These are phyloP conservation scores for Coleophora deauratella DNA, from an alignment of 2,888 invertebrate species.

Conservation along the genomic window DNA sequence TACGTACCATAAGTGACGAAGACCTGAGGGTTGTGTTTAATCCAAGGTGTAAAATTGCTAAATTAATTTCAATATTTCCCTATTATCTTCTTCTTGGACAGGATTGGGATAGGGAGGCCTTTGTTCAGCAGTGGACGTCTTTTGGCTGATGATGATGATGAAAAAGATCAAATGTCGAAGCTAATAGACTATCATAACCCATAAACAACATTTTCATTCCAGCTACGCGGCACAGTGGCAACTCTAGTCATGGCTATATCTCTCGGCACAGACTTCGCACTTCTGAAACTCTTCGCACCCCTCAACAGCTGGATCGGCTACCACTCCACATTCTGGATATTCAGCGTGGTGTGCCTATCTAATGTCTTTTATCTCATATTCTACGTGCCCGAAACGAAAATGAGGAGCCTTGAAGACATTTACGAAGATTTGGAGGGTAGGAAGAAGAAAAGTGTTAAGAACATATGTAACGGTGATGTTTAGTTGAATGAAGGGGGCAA, in stretches of 20 bases:
- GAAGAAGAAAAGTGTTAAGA: constrained; percentile 34
- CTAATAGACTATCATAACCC: no score
- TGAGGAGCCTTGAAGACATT: constrained; percentile 91
- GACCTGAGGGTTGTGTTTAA: no score
- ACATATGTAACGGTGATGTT: constrained; percentile 13
- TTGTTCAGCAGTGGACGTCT: no score
- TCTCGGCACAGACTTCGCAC: constrained; percentile 87
- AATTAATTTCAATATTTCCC: no score
- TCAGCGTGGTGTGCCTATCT: constrained; percentile 80
- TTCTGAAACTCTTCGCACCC: constrained; percentile 87
- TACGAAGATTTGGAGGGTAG: constrained; percentile 83
- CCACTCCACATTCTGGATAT: constrained; percentile 87
- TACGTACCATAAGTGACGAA: no score
- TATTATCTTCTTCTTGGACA: no score
- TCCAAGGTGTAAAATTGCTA: no score
- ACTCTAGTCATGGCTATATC: constrained; percentile 73
- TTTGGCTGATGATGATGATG: no score
- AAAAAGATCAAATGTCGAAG: no score
- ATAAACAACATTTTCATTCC: constrained; percentile 21
- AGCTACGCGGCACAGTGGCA: constrained; percentile 63
- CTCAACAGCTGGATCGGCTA: constrained; percentile 78
- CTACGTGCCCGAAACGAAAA: constrained; percentile 95
- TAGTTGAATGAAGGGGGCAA: neutral
- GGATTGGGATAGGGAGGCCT: no score
- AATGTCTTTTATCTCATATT: constrained; percentile 87